These are phyloP conservation scores for Oenanthe oenanthe DNA, from an alignment of 2,113 vertebrate genomes.

Conservation along the genomic window DNA sequence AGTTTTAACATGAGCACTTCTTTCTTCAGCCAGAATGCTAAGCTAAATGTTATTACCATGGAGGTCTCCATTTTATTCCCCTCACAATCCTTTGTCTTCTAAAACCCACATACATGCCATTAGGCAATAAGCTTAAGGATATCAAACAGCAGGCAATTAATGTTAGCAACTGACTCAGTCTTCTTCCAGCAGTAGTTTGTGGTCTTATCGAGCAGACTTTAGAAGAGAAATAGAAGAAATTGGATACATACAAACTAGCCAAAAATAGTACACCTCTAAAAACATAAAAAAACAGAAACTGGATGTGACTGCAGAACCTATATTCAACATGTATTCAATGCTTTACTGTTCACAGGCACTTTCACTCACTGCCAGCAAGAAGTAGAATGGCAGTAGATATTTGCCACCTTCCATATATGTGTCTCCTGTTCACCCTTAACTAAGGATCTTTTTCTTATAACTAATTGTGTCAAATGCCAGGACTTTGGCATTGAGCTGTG, in stretches of 20 bases:
- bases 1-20: neutral
- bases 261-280: neutral
- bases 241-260: neutral
- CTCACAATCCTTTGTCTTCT: neutral
- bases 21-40: neutral
- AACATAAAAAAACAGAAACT: neutral
- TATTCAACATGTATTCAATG: neutral
- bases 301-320: neutral
- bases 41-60: neutral
- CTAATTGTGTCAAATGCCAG: neutral
- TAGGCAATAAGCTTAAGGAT: neutral
- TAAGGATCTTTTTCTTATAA: neutral
- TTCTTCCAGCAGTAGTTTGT: slow-evolving; percentile 21
- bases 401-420: neutral
- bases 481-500: neutral
- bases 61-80: neutral
- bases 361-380: neutral
- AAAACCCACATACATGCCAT: neutral
- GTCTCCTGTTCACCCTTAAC: neutral
- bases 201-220: neutral
- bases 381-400: neutral
- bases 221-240: neutral
- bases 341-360: neutral
- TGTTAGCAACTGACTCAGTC: neutral
- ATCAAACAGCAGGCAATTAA: slow-evolving; percentile 5